Evolutionary conservation across 1,140 invertebrate genomes (phyloP).

Genomic region (Zeugodacus cucurbitae): DNA sequence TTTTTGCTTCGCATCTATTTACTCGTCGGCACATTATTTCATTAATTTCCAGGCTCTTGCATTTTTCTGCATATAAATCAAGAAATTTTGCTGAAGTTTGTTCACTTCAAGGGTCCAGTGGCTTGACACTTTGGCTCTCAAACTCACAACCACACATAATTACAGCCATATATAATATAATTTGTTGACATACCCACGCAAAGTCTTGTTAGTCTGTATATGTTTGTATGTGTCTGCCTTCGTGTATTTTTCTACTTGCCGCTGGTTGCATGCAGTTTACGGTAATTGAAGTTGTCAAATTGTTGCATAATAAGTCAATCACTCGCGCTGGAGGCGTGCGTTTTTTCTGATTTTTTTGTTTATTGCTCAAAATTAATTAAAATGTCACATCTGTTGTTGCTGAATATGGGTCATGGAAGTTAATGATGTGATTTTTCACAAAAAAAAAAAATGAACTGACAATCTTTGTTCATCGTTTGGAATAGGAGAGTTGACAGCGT

Average conservation of each 20-base stretch:
- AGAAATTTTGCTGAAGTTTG: neutral
- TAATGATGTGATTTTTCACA: neutral
- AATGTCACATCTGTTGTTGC: neutral
- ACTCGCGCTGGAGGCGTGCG: neutral
- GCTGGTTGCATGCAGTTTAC: neutral
- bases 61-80: constrained; percentile 25
- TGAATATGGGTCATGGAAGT: neutral
- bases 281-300: constrained; percentile 17
- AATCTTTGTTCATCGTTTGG: neutral
- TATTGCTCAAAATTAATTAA: constrained; percentile 12
- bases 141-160: neutral
- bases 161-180: neutral
- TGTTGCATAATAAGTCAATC: constrained; percentile 15
- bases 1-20: neutral
- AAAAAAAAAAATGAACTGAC: neutral
- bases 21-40: neutral
- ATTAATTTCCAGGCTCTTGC: neutral
- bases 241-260: neutral
- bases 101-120: neutral
- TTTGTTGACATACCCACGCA: neutral
- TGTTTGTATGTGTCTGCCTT: neutral
- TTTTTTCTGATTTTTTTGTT: neutral
- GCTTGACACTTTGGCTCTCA: neutral
- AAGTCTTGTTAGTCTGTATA: neutral
- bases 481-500: neutral